Evolutionary conservation across 2,888 invertebrate species (phyloP), one percentile per base, ranked within the genome.

Genomic region (Drosophila borealis): DNA sequence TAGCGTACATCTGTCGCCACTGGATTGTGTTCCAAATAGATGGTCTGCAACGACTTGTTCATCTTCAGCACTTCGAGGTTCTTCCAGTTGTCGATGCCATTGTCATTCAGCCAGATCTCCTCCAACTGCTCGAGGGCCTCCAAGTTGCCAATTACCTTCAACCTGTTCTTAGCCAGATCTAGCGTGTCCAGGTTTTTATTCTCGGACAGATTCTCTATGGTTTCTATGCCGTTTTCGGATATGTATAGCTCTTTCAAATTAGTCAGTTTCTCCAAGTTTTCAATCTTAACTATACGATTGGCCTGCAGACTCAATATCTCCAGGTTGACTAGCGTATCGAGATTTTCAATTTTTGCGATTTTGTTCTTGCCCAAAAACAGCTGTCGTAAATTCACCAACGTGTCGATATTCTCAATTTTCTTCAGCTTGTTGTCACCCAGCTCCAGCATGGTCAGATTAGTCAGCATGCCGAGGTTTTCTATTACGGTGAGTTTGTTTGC

Each of bases 61-160:
- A 92, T 89, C 19, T 94, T 93, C 46, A 99, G 93, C 56, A 94
- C 93, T 37, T 98, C 96, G 2, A 99, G 90, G 19, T 96, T 96
- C 17, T 94, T 93, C 99, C 99, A 99, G 49, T 96, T 95, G 46
- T 95, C 93, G 46, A 99, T 94, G 81, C 95, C 93, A 92, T 99
- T 99, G 92, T 98, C 96, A 91, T 99, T 99, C 69, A 98, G 93
- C 99, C 99, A 99, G 87, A 99, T 94, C 92, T 99, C 99, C 89
- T 97, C 96, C 73, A 99, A 93, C n/a, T 95, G 93, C 2, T 82
- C 91, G 85, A 99, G 94, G 91, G 96, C 96, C 11, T 93, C 93
- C 11, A 99, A 92, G 91, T 98, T 97, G 71, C 96, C 95, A 74
- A 99, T 95, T 2, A 92, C 93, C 39, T 95, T 94, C 21, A 99